Percentiles rank a stretch among this genome's conserved stretches.
Conservation (phyloP, 2,888 invertebrate species). For the Sesia apiformis region DNA sequence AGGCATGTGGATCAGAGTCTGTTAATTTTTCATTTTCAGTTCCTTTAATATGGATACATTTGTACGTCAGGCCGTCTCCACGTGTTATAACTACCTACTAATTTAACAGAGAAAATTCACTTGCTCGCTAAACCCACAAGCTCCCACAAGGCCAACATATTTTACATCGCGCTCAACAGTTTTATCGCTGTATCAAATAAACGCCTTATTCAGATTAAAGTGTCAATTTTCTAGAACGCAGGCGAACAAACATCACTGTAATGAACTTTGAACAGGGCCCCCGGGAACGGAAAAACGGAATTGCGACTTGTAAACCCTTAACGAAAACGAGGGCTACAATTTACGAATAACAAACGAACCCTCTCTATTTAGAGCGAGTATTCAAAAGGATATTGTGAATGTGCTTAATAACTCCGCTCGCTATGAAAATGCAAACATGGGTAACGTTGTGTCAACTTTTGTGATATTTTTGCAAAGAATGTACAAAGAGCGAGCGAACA, state of each 20-base stretch:
- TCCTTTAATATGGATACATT: too few species aligned
- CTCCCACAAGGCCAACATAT: too few species aligned
- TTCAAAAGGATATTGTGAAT: neutral
- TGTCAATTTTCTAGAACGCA: constrained; percentile 13
- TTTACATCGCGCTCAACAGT: neutral
- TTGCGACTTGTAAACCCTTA: constrained; percentile 12
- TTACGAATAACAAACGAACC: constrained; percentile 7
- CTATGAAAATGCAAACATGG: neutral
- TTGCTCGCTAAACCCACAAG: too few species aligned
- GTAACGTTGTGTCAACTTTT: neutral
- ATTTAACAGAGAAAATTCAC: too few species aligned
- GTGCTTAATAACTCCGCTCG: neutral
- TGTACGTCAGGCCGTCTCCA: too few species aligned
- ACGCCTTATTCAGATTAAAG: constrained; percentile 10
- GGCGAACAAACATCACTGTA: constrained; percentile 16
- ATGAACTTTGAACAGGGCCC: constrained; percentile 22
- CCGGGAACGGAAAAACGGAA: constrained; percentile 20
- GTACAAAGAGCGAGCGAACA: neutral
- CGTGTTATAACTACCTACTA: too few species aligned
- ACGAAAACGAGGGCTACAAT: constrained; percentile 9
- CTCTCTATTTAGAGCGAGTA: neutral
- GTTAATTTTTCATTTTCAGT: too few species aligned
- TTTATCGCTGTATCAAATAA: constrained; percentile 7
- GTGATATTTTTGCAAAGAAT: neutral
- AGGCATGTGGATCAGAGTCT: too few species aligned